Evolutionary conservation across 1,140 invertebrate genomes (phyloP).

Genomic region (Helicoverpa zea): DNA sequence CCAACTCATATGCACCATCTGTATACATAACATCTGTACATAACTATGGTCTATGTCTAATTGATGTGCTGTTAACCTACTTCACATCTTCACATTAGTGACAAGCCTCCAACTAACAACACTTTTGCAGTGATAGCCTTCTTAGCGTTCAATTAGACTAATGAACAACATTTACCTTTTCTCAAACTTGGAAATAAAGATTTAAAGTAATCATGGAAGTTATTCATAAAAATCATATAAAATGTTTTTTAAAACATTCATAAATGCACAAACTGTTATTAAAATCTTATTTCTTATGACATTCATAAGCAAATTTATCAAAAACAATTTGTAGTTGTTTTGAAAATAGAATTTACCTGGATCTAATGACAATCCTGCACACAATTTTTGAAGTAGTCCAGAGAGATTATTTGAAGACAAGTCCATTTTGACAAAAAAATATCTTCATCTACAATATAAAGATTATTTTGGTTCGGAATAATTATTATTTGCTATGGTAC

Average conservation of each 20-base stretch:
- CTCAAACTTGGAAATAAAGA: slow-evolving; percentile 63
- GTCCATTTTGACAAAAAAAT: slow-evolving; percentile 66
- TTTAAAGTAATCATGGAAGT: slow-evolving; percentile 71
- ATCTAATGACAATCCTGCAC: slow-evolving; percentile 74
- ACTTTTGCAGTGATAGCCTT: not conserved
- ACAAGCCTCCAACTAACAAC: slow-evolving; percentile 11
- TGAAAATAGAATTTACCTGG: slow-evolving; percentile 80
- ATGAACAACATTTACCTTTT: slow-evolving; percentile 51
- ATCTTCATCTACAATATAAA: not conserved
- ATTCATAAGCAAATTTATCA: slow-evolving; percentile 27
- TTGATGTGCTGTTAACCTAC: no score
- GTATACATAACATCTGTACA: slow-evolving; percentile 24
- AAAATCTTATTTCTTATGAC: slow-evolving; percentile 20
- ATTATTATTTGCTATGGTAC: not conserved
- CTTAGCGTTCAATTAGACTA: no score
- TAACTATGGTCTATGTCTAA: not conserved
- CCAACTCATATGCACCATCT: slow-evolving; percentile 84
- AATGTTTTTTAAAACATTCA: slow-evolving; percentile 41
- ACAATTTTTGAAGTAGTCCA: slow-evolving; percentile 76
- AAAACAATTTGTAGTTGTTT: slow-evolving; percentile 58
- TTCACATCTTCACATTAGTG: no score
- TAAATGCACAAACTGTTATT: slow-evolving; percentile 43
- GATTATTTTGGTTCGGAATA: not conserved
- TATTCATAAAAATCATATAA: slow-evolving; percentile 64
- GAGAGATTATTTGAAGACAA: slow-evolving; percentile 68